Evolutionary conservation across 2,888 invertebrate genomes (phyloP).

Genomic region (Caenorhabditis sp.): DNA sequence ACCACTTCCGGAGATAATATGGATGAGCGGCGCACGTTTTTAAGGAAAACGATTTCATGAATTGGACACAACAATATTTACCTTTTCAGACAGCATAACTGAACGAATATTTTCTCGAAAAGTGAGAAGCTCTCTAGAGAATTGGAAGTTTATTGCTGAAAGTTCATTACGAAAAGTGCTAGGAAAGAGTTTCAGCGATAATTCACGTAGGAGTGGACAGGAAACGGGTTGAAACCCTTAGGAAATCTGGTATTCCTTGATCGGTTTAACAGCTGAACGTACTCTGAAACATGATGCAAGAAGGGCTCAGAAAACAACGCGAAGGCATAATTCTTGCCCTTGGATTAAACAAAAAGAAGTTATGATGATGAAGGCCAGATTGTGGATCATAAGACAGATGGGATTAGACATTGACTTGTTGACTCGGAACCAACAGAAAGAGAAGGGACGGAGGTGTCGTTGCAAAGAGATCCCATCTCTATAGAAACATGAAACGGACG

Average conservation of each 20-base stretch:
- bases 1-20: conserved; percentile 39
- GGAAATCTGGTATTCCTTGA: background rate
- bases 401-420: conserved; percentile 34
- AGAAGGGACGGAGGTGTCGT: conserved; percentile 1
- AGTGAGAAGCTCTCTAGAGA: too few species aligned
- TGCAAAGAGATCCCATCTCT: conserved; percentile 16
- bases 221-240: conserved; percentile 5
- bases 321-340: conserved; percentile 1
- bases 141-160: background rate
- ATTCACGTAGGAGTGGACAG: background rate
- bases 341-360: conserved; percentile 12
- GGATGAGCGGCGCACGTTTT: too few species aligned
- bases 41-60: too few species aligned
- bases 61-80: too few species aligned
- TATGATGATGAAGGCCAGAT: conserved; percentile 8
- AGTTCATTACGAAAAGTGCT: conserved; percentile 48
- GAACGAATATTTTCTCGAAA: too few species aligned
- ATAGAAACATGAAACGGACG: conserved; percentile 37
- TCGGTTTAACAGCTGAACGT: conserved; percentile 1
- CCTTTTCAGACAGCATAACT: too few species aligned
- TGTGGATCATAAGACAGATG: conserved; percentile 16
- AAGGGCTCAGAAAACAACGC: conserved; percentile 5
- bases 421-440: conserved; percentile 25
- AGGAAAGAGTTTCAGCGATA: background rate
- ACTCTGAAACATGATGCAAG: background rate